phyloP scores from a whole-genome alignment of 2,797 vertebrate species.

The Danionella dracula region DNA sequence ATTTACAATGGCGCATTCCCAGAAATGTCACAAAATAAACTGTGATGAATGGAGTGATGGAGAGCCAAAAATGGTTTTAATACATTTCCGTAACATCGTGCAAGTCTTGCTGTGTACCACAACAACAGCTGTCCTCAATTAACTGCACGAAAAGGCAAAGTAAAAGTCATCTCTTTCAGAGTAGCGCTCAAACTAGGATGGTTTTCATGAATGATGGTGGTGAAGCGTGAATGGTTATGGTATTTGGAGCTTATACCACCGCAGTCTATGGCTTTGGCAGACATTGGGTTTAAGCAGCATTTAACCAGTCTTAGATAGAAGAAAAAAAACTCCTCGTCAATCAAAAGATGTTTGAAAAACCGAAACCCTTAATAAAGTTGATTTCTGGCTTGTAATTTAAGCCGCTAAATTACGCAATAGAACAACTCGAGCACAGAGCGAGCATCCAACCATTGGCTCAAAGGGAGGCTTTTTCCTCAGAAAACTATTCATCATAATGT shows the following conservation, averaged over 20 bases:
- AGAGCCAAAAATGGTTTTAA: conserved; percentile 38
- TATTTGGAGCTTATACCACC: neutral
- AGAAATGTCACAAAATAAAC: conserved; percentile 42
- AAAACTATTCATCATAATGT: conserved; percentile 19
- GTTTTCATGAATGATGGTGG: neutral
- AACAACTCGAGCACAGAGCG: neutral
- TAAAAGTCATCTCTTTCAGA: neutral
- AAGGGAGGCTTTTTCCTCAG: neutral
- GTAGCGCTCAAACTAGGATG: neutral
- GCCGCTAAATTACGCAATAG: neutral
- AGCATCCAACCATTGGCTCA: neutral
- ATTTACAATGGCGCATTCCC: conserved; percentile 30
- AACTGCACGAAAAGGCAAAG: conserved; percentile 16
- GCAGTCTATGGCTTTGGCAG: neutral
- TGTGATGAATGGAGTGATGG: conserved; percentile 42
- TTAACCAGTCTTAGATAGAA: neutral
- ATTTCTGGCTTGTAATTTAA: too few relatives aligned
- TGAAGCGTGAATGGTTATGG: neutral
- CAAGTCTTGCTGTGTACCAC: conserved; percentile 30
- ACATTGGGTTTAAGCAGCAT: neutral
- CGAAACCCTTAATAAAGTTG: too few relatives aligned
- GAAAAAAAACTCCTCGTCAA: too few relatives aligned
- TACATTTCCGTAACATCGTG: conserved; percentile 26
- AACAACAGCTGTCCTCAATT: conserved; percentile 46
- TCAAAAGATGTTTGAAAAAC: too few relatives aligned